Evolutionary conservation across 2,113 vertebrate genomes (phyloP).

Genomic region (Dasypus novemcinctus): DNA sequence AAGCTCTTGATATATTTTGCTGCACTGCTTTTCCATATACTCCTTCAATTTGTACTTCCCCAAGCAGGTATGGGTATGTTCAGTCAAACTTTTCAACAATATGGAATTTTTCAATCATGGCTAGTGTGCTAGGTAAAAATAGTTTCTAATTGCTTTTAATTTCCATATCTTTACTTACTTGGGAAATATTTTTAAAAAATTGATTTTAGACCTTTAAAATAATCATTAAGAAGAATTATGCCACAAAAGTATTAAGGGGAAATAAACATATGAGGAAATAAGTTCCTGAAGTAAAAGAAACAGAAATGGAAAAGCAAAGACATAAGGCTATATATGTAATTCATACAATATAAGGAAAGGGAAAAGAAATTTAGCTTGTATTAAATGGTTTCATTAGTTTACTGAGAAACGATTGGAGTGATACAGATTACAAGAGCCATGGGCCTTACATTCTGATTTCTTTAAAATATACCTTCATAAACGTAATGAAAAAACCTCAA

Average conservation of each 20-base stretch:
- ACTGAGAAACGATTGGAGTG: not conserved
- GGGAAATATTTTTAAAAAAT: not conserved
- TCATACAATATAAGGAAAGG: not conserved
- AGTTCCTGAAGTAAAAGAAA: not conserved
- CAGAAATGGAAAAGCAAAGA: not conserved
- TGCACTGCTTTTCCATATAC: not conserved
- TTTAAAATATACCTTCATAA: conserved; percentile 5
- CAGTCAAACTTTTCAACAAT: not conserved
- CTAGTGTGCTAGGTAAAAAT: not conserved
- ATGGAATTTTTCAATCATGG: not conserved
- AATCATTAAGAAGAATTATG: not conserved
- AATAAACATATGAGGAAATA: not conserved
- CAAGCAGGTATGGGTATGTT: not conserved
- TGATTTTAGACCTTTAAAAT: not conserved
- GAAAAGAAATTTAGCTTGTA: not conserved
- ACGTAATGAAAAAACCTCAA: not conserved
- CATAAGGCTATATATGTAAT: not conserved
- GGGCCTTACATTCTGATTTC: not conserved
- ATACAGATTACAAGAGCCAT: not conserved
- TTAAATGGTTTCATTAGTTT: not conserved
- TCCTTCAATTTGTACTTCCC: not conserved
- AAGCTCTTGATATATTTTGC: not conserved
- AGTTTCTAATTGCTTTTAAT: not conserved
- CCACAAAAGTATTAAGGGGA: not conserved
- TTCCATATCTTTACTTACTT: conserved; percentile 11